These are phyloP conservation scores for Marmota flaviventris DNA, from an alignment of 2,113 vertebrate species.

Conservation along the genomic window DNA sequence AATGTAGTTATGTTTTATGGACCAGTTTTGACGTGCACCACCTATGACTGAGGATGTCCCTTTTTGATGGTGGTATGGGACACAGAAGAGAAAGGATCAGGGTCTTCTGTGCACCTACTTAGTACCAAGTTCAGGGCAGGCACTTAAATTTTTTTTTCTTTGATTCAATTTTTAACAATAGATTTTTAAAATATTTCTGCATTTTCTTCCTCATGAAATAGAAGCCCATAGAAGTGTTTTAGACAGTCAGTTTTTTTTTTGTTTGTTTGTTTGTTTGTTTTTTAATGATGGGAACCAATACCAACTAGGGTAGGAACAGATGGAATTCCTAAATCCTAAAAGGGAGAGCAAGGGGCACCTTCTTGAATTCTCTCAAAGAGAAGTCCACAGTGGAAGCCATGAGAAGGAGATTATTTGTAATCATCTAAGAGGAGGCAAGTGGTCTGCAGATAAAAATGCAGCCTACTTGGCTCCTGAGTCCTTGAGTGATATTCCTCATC, in stretches of 20 bases:
- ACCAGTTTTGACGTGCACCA: not conserved
- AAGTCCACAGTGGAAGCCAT: not conserved
- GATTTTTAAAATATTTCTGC: not conserved
- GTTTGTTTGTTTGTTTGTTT: not conserved
- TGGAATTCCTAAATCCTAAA: not conserved
- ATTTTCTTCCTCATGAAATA: not conserved
- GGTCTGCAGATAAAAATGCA: not conserved
- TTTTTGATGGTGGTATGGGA: not conserved
- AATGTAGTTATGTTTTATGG: not conserved
- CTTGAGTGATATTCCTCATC: not conserved
- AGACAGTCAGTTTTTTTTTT: not conserved
- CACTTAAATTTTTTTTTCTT: not conserved
- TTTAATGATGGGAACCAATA: not conserved
- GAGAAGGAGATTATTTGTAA: not conserved
- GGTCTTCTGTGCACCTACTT: not conserved
- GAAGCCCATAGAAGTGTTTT: not conserved
- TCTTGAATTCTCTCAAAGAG: not conserved
- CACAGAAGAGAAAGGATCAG: not conserved
- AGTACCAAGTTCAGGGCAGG: not conserved
- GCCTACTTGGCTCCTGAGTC: not conserved
- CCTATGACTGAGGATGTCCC: not conserved
- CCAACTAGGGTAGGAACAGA: not conserved
- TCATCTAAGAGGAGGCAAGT: not conserved
- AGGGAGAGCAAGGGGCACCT: not conserved
- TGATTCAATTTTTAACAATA: not conserved